A percentile compares a stretch with the other conserved stretches of the same genome.
Evolutionary conservation across 2,113 vertebrate genomes (phyloP).

Genomic region (Tylochromis polylepis): DNA sequence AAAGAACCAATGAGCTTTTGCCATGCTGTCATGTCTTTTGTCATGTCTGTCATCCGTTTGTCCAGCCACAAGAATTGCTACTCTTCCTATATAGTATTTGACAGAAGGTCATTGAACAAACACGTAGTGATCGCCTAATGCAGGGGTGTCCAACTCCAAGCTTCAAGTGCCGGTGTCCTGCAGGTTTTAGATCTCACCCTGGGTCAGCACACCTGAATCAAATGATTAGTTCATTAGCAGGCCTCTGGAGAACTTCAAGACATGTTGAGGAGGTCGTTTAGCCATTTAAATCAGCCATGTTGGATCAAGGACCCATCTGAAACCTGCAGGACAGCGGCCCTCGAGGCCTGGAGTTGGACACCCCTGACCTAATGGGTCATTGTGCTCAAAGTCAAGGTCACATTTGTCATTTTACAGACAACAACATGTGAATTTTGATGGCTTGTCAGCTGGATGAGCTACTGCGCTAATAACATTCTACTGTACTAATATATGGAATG

Average conservation of each 20-base stretch:
- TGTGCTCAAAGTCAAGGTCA: neutral
- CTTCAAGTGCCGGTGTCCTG: too few relatives aligned
- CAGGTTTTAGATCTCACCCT: too few relatives aligned
- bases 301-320: too few relatives aligned
- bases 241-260: too few relatives aligned
- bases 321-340: too few relatives aligned
- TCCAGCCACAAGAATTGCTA: neutral
- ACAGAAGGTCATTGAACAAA: neutral
- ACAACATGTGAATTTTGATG: neutral
- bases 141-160: too few relatives aligned
- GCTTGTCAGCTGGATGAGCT: neutral
- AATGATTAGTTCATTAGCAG: too few relatives aligned
- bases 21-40: too few relatives aligned
- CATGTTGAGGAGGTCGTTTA: too few relatives aligned
- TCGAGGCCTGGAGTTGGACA: too few relatives aligned
- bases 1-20: neutral
- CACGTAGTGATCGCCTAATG: neutral
- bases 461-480: rapidly evolving
- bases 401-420: neutral
- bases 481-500: rapidly evolving
- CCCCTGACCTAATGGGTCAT: neutral
- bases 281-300: too few relatives aligned
- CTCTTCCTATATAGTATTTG: rapidly evolving
- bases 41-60: rapidly evolving
- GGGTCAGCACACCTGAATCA: too few relatives aligned